These are phyloP conservation scores for Condylura cristata DNA, from an alignment of 2,113 vertebrate genomes.

Conservation along the genomic window DNA sequence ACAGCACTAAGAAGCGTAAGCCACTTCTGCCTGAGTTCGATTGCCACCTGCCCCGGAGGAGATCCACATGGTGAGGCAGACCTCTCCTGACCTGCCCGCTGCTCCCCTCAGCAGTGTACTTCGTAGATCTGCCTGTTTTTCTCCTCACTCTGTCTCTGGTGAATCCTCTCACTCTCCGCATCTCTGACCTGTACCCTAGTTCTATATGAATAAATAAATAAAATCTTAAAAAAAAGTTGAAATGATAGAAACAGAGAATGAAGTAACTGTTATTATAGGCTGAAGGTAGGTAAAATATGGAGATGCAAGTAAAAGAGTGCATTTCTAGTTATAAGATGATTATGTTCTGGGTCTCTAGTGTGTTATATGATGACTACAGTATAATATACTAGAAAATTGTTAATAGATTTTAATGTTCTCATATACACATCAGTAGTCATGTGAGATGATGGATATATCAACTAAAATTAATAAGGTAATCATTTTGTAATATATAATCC, in stretches of 20 bases:
- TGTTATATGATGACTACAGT: background rate
- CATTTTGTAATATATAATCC: background rate
- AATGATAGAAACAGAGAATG: background rate
- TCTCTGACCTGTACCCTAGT: too few relatives aligned
- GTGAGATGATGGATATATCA: background rate
- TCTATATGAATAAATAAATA: too few relatives aligned
- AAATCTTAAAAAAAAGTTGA: background rate
- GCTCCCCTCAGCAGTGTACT: too few relatives aligned
- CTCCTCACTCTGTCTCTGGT: too few relatives aligned
- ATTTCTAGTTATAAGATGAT: background rate
- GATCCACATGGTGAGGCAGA: too few relatives aligned
- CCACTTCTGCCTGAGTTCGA: too few relatives aligned
- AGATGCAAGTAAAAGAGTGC: background rate
- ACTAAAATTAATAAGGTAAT: background rate
- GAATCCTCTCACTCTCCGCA: too few relatives aligned
- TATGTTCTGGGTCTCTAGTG: background rate
- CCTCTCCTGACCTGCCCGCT: too few relatives aligned
- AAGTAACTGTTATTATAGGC: background rate
- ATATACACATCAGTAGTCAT: background rate
- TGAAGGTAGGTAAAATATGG: background rate
- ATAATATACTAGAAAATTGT: background rate
- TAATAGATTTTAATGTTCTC: background rate
- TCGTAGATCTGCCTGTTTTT: too few relatives aligned
- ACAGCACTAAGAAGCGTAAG: too few relatives aligned
- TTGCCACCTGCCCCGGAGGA: too few relatives aligned